Evolutionary conservation across 2,113 vertebrate genomes (phyloP).

Genomic region (Phalacrocorax carbo): DNA sequence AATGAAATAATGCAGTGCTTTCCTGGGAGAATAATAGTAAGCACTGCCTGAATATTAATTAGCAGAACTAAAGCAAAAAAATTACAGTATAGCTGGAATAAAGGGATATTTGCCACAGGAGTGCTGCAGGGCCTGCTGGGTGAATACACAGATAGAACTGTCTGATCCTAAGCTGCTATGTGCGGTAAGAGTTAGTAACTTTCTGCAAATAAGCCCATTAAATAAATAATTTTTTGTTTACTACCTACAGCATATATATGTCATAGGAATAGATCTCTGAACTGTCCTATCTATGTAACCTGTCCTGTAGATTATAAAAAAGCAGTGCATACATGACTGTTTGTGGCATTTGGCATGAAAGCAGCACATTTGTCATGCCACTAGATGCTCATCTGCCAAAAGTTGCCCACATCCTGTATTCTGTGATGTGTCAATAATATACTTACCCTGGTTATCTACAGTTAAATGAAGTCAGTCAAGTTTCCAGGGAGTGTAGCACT

Average conservation of each 20-base stretch:
- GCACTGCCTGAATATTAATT: not conserved
- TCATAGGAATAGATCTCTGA: not conserved
- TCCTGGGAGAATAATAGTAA: not conserved
- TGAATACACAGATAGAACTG: not conserved
- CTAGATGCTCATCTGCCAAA: constrained; percentile 33
- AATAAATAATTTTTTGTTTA: constrained; percentile 26
- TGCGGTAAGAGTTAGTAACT: not conserved
- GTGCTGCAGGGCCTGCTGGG: not conserved
- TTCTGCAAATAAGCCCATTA: not conserved
- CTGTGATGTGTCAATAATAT: not conserved
- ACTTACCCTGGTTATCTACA: not conserved
- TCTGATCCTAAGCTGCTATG: not conserved
- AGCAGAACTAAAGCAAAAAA: not conserved
- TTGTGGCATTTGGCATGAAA: constrained; percentile 32
- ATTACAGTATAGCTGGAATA: not conserved
- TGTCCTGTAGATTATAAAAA: constrained; percentile 2
- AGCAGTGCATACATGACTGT: not conserved
- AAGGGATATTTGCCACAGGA: not conserved
- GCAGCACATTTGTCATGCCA: not conserved
- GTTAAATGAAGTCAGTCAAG: not conserved
- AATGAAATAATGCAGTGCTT: not conserved
- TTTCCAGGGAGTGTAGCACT: not conserved
- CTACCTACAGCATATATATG: not conserved
- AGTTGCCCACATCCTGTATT: not conserved
- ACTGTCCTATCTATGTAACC: not conserved